A percentile compares a stretch with the other conserved stretches of the same genome.
Evolutionary conservation across 2,113 vertebrate genomes (phyloP).

Genomic region (Uropsilus gracilis): DNA sequence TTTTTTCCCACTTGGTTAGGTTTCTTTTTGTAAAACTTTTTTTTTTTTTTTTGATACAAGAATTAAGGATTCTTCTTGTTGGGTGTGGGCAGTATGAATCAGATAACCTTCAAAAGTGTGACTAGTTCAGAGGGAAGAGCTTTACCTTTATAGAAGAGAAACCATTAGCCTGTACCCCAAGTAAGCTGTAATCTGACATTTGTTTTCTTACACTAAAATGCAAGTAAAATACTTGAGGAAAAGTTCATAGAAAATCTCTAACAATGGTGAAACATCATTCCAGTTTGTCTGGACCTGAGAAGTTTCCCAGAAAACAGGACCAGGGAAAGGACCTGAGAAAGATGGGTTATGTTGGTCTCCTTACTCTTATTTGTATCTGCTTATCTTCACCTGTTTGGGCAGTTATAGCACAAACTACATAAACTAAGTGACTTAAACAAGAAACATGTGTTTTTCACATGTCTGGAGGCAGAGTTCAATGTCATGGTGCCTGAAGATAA

Average conservation of each 20-base stretch:
- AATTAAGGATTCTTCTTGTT: neutral
- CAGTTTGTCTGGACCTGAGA: neutral
- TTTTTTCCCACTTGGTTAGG: too few species aligned
- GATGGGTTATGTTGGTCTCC: neutral
- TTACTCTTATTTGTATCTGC: neutral
- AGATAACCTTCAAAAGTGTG: constrained; percentile 14
- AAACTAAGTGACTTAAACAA: neutral
- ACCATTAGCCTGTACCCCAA: neutral
- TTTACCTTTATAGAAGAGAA: neutral
- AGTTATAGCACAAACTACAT: neutral
- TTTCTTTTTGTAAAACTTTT: too few species aligned
- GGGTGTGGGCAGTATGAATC: neutral
- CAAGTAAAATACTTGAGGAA: neutral
- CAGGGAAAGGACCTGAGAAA: neutral
- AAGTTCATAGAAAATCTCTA: neutral
- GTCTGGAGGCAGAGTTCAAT: neutral
- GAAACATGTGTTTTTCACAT: neutral
- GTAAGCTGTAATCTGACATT: neutral
- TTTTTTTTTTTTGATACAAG: neutral
- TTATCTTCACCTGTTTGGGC: neutral
- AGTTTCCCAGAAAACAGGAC: neutral
- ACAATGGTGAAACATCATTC: neutral
- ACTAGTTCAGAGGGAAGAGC: neutral
- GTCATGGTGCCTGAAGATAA: neutral
- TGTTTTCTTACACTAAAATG: neutral